Percentiles rank a stretch among this genome's conserved stretches.
These are phyloP conservation scores for Tholera decimalis DNA, from an alignment of 2,888 invertebrate species.

Conservation along the genomic window DNA sequence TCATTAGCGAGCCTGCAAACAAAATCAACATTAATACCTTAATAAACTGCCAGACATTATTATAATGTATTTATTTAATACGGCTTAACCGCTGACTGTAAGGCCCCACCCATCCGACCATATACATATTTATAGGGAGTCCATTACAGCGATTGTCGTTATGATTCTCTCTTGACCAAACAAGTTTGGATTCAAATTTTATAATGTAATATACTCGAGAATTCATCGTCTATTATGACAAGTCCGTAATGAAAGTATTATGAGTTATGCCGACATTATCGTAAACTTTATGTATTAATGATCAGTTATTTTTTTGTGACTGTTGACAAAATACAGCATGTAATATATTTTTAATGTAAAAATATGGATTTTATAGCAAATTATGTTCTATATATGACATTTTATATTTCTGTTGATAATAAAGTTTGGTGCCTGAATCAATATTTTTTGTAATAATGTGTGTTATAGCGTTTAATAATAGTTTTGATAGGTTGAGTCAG, in stretches of 20 bases:
- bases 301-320: conserved; percentile 65
- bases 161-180: conserved; percentile 70
- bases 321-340: conserved; percentile 74
- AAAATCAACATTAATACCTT: conserved; percentile 15
- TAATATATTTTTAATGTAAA: conserved; percentile 64
- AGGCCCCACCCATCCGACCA: conserved; percentile 53
- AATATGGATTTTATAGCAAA: conserved; percentile 70
- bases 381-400: conserved; percentile 65
- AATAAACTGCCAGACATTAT: conserved; percentile 9
- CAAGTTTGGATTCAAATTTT: conserved; percentile 74
- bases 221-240: conserved; percentile 76
- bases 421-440: conserved; percentile 59
- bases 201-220: conserved; percentile 72
- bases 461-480: conserved; percentile 51
- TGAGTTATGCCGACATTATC: conserved; percentile 71
- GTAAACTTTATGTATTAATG: conserved; percentile 74
- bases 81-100: conserved; percentile 53
- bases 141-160: conserved; percentile 65
- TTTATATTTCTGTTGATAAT: conserved; percentile 63
- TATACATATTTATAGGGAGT: conserved; percentile 67
- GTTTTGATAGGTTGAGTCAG: conserved; percentile 49
- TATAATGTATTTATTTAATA: conserved; percentile 28
- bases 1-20: conserved; percentile 16
- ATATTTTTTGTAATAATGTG: conserved; percentile 64
- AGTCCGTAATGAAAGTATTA: conserved; percentile 70